phyloP scores from a whole-genome alignment of 2,888 invertebrate species.

The Lepidonotus clava region DNA sequence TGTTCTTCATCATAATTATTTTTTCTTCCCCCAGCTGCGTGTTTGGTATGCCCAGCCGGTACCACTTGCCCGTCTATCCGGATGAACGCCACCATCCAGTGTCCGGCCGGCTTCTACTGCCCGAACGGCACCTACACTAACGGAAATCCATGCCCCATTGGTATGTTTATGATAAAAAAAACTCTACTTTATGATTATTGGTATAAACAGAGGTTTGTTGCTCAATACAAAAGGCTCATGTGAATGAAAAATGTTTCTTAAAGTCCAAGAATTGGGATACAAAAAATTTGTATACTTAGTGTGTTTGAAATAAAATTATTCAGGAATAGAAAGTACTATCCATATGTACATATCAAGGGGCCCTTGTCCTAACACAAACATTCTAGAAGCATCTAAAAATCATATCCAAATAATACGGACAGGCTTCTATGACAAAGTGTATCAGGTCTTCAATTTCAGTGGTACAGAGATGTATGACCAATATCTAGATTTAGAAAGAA shows the following conservation, averaged over 20 bases:
- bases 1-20: no score
- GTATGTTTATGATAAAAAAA: slow-evolving; percentile 63
- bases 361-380: no score
- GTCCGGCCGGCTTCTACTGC: slow-evolving; percentile 77
- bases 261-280: not conserved
- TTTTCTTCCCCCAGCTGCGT: slow-evolving; percentile 70
- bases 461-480: no score
- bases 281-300: no score
- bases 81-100: slow-evolving; percentile 75
- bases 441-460: no score
- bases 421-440: no score
- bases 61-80: slow-evolving; percentile 73
- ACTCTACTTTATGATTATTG: not conserved
- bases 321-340: no score
- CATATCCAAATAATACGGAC: no score
- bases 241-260: not conserved
- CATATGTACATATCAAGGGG: no score
- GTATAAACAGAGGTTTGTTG: not conserved
- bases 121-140: slow-evolving; percentile 73
- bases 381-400: no score
- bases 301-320: no score
- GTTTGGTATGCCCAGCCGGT: slow-evolving; percentile 73
- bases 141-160: slow-evolving; percentile 75
- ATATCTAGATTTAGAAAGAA: no score
- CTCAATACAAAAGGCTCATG: not conserved